A percentile compares a stretch with the other conserved stretches of the same genome.
Conservation (phyloP, 1,140 invertebrate genomes). For the Chlorops oryzae region DNA sequence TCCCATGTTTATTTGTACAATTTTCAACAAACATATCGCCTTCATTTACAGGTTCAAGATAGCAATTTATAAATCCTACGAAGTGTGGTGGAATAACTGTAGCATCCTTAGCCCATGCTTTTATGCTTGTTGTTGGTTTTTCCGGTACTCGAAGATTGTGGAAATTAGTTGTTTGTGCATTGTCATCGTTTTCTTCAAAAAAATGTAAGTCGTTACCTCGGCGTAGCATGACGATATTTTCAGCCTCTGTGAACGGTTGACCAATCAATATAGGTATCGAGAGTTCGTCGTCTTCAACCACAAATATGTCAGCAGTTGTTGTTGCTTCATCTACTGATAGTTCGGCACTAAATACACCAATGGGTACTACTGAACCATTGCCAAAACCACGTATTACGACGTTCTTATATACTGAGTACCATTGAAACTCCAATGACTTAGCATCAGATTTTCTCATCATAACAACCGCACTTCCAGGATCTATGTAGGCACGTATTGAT, state of each 20-base stretch:
- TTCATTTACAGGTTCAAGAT: too few relatives aligned
- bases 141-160: background rate
- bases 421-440: too few relatives aligned
- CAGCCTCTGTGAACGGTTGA: slow-evolving; percentile 1
- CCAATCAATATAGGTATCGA: background rate
- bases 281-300: background rate
- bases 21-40: too few relatives aligned
- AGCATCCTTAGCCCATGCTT: slow-evolving; percentile 2
- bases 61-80: slow-evolving; percentile 6
- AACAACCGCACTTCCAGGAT: too few relatives aligned
- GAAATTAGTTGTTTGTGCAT: background rate
- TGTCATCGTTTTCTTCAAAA: background rate
- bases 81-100: slow-evolving; percentile 2
- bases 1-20: too few relatives aligned
- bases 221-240: background rate
- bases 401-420: too few relatives aligned
- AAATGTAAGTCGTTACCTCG: background rate
- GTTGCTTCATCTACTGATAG: background rate
- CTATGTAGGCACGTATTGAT: background rate
- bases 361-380: too few relatives aligned
- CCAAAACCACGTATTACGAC: too few relatives aligned
- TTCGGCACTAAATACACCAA: background rate
- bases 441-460: too few relatives aligned
- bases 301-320: background rate
- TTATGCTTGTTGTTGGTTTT: slow-evolving; percentile 1